Percentiles rank a stretch among this genome's conserved stretches.
Evolutionary conservation across 2,113 vertebrate species (phyloP).

Genomic region (Erpornis zantholeuca): DNA sequence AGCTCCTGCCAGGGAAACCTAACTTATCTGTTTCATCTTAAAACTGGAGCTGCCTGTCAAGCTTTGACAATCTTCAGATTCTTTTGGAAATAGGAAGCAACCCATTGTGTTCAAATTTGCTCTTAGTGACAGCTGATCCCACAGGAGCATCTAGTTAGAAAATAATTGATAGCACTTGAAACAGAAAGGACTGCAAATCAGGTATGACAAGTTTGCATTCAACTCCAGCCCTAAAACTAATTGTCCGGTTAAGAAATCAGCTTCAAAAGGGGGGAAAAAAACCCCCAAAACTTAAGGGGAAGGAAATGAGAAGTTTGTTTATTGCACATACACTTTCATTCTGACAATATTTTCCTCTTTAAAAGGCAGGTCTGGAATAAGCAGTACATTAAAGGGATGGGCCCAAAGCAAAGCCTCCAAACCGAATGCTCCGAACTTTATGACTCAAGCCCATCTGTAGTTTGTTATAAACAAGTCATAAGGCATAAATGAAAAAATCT

Average conservation of each 20-base stretch:
- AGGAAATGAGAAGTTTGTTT: slow-evolving; percentile 60
- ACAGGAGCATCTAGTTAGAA: slow-evolving; percentile 48
- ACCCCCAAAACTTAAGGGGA: background rate
- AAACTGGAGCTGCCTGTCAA: slow-evolving; percentile 52
- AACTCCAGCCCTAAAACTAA: slow-evolving; percentile 27
- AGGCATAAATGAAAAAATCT: slow-evolving; percentile 71
- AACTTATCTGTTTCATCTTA: slow-evolving; percentile 67
- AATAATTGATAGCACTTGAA: slow-evolving; percentile 47
- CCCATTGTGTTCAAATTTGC: slow-evolving; percentile 60
- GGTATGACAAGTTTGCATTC: slow-evolving; percentile 35
- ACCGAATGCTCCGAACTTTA: slow-evolving; percentile 44
- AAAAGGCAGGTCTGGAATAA: slow-evolving; percentile 45
- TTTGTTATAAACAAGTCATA: slow-evolving; percentile 68
- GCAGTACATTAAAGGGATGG: slow-evolving; percentile 57
- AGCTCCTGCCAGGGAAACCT: slow-evolving; percentile 36
- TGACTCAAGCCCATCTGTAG: slow-evolving; percentile 64
- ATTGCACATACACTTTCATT: slow-evolving; percentile 51
- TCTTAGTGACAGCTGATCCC: slow-evolving; percentile 65
- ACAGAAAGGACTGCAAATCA: slow-evolving; percentile 18
- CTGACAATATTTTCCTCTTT: slow-evolving; percentile 53
- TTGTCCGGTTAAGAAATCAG: slow-evolving; percentile 29
- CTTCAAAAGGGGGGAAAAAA: slow-evolving; percentile 18
- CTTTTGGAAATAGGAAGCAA: slow-evolving; percentile 70
- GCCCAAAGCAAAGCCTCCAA: slow-evolving; percentile 51
- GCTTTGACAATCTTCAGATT: slow-evolving; percentile 47